Evolutionary conservation across 2,113 vertebrate genomes (phyloP).

Genomic region (Andinoacara biseriatus): DNA sequence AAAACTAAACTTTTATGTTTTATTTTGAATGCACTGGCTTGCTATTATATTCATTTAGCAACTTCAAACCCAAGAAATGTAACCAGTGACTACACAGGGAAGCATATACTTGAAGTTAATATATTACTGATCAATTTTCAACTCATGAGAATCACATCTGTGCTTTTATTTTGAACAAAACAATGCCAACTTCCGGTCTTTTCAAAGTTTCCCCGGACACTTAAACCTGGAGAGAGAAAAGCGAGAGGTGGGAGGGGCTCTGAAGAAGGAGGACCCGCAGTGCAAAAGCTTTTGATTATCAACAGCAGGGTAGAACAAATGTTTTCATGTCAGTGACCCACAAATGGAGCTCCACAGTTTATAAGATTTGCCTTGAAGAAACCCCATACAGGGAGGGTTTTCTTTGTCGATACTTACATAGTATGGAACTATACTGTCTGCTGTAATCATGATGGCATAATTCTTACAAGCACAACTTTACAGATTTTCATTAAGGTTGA

Average conservation of each 20-base stretch:
- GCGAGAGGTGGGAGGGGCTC: constrained; percentile 11
- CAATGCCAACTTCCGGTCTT: neutral
- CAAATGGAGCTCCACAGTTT: constrained; percentile 48
- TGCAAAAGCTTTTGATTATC: constrained; percentile 51
- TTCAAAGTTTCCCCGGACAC: neutral
- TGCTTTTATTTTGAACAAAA: constrained; percentile 43
- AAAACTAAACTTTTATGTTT: neutral
- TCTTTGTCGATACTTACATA: neutral
- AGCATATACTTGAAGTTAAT: neutral
- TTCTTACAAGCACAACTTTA: neutral
- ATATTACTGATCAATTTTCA: neutral
- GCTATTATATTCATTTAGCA: neutral
- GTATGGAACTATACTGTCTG: neutral
- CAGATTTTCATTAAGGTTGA: neutral
- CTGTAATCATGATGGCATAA: neutral
- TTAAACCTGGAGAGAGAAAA: neutral
- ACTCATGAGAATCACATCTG: neutral
- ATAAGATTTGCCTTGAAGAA: constrained; percentile 35
- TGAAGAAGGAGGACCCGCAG: constrained; percentile 16
- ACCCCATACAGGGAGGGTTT: constrained; percentile 12
- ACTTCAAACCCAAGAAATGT: neutral
- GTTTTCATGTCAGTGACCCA: constrained; percentile 61
- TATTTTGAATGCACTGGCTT: neutral
- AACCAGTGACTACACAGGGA: neutral
- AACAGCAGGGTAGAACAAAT: constrained; percentile 36